These are phyloP conservation scores for Glyptemys insculpta DNA, from an alignment of 2,797 vertebrate genomes.

Conservation along the genomic window DNA sequence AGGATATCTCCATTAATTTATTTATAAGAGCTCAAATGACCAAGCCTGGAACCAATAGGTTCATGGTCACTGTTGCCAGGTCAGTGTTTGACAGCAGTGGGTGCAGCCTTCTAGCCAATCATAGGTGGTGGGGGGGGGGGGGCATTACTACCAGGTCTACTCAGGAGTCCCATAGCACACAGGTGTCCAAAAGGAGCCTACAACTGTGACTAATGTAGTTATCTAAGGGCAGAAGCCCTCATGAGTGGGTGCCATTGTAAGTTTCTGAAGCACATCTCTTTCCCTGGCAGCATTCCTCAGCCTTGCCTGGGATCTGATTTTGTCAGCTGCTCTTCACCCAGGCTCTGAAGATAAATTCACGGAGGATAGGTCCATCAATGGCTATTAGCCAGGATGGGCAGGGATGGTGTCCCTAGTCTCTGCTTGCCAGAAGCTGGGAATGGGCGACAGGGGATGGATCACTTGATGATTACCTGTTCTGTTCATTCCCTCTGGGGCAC, in stretches of 20 bases:
- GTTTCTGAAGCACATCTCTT: not conserved
- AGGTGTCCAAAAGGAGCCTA: not conserved
- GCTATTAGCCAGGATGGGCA: too few relatives aligned
- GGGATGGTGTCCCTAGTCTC: too few relatives aligned
- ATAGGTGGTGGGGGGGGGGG: not conserved
- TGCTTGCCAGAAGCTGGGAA: not conserved
- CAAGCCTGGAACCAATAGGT: not conserved
- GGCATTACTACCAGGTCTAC: not conserved
- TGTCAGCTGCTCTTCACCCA: not conserved
- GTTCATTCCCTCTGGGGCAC: too few relatives aligned
- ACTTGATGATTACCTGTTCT: too few relatives aligned
- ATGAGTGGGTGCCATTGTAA: not conserved
- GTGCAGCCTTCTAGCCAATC: accelerated
- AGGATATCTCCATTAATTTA: too few relatives aligned
- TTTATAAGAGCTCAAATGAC: not conserved
- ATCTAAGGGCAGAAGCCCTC: not conserved
- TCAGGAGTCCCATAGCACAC: not conserved
- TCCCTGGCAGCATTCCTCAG: not conserved
- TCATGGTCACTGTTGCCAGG: not conserved
- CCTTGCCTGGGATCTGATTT: not conserved
- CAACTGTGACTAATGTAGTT: not conserved
- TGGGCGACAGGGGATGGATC: not conserved
- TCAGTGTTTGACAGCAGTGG: not conserved
- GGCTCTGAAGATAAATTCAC: not conserved
- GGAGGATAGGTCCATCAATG: too few relatives aligned